Evolutionary conservation across 2,797 vertebrate genomes (phyloP), one percentile per base, ranked within the genome.

Genomic region (Mus minutoides): DNA sequence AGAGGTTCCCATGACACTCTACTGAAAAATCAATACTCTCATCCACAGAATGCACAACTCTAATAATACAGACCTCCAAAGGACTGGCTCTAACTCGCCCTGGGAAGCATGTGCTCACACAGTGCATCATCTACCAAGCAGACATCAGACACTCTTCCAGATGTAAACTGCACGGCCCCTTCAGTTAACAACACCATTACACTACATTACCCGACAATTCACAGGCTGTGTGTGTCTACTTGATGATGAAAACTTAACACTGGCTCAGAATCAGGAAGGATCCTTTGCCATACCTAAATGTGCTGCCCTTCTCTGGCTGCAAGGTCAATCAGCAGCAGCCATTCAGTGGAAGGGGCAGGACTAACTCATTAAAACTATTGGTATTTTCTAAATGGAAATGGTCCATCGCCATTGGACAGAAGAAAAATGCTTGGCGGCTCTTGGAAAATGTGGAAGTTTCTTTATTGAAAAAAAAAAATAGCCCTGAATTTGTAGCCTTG

Each of bases 391-490:
- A 96, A 75, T 97, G 21, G 37, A 94, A 96, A 77, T 93, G 14
- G 85, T 94, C 87, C 90, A 92, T 9, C 90, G 76, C 17, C 90
- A 26, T 75, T 96, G 96, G 95, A 95, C 9, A 83, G 64, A 84
- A 67, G 56, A 82, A 91, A 94, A 95, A 95, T 16, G 26, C 7
- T 71, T n/a, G 37, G 19, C 3, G 6, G 34, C 46, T 90, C 69
- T 76, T 3, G 6, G 21, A 79, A 8, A 6, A 92, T 85, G 86
- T 52, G 91, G 88, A 96, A 96, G n/a, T 96, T 94, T 94, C 94
- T 95, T 94, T 92, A 92, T 92, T 96, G 92, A 94, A 90, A 92
- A 71, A 92, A 71, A 96, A 97, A 97, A 97, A 92, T 96, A 96
- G 94, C 43, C n/a, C 60, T 88, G 73, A 96, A 94, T 96, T 92